phyloP scores from a whole-genome alignment of 1,140 invertebrate genomes.

The Plectus sambesii region DNA sequence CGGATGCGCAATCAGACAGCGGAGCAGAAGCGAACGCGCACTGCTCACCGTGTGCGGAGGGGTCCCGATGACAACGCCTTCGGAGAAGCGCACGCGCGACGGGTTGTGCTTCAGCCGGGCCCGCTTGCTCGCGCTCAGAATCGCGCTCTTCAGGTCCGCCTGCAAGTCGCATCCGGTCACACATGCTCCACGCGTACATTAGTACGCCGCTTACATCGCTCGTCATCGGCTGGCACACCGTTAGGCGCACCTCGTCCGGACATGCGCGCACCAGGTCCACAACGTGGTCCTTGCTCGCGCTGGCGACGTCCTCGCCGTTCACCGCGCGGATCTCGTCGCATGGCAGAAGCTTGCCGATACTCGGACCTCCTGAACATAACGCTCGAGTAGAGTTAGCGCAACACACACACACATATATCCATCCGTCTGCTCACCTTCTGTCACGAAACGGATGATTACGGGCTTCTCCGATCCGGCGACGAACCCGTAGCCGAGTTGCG shows the following conservation, averaged over 20 bases:
- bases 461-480: constrained; percentile 80
- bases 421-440: constrained; percentile 50
- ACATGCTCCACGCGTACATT: constrained; percentile 28
- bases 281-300: constrained; percentile 70
- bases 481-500: constrained; percentile 73
- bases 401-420: neutral
- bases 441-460: constrained; percentile 67
- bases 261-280: constrained; percentile 74
- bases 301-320: constrained; percentile 74
- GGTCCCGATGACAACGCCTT: constrained; percentile 22
- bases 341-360: constrained; percentile 70
- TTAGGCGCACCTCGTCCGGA: constrained; percentile 60
- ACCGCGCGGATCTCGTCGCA: constrained; percentile 78
- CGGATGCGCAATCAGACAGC: constrained; percentile 56
- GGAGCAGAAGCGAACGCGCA: constrained; percentile 22
- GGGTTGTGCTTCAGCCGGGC: no score
- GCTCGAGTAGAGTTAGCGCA: constrained; percentile 1
- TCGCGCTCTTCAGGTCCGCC: constrained; percentile 9
- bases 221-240: constrained; percentile 68
- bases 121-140: constrained; percentile 16
- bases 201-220: constrained; percentile 55
- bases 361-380: constrained; percentile 65
- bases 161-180: constrained; percentile 7
- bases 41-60: constrained; percentile 46
- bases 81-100: constrained; percentile 32